A percentile compares a stretch with the other conserved stretches of the same genome.
Conservation (phyloP, 2,888 invertebrate genomes). For the Drosophila bunnanda region DNA sequence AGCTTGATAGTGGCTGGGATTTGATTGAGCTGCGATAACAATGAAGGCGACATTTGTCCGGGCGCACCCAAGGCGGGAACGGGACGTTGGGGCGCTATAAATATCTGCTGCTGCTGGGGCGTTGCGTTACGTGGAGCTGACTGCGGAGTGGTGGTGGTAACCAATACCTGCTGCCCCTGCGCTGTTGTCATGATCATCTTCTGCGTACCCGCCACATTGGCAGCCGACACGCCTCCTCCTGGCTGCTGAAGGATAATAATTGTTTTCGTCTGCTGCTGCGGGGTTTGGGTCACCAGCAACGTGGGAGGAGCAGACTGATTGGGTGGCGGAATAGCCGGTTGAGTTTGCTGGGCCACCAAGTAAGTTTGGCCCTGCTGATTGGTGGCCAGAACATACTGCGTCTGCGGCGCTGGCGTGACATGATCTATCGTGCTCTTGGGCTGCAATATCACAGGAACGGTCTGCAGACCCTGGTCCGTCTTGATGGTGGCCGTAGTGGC, state of each 20-base stretch:
- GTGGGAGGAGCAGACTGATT: conserved; percentile 85
- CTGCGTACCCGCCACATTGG: conserved; percentile 81
- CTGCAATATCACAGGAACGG: conserved; percentile 83
- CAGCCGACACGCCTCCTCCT: conserved; percentile 51
- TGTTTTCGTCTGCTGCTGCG: conserved; percentile 89
- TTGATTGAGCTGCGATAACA: conserved; percentile 83
- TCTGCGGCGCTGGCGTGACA: conserved; percentile 83
- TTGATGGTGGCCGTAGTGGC: conserved; percentile 84
- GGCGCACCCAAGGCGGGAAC: conserved; percentile 85
- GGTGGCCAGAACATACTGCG: conserved; percentile 84
- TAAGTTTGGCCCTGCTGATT: conserved; percentile 87
- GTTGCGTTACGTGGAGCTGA: conserved; percentile 50
- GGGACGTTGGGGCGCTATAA: conserved; percentile 64
- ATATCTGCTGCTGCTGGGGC: conserved; percentile 60
- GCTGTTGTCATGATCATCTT: conserved; percentile 88
- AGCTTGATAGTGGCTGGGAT: conserved; percentile 85
- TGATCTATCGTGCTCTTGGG: conserved; percentile 71
- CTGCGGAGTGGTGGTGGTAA: conserved; percentile 84
- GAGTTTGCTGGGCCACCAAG: conserved; percentile 87
- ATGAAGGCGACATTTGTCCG: conserved; percentile 85
- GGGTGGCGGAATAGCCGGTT: conserved; percentile 86
- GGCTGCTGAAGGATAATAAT: conserved; percentile 90
- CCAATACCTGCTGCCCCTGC: conserved; percentile 88
- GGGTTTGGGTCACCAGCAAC: conserved; percentile 88
- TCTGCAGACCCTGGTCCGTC: conserved; percentile 84